These are phyloP conservation scores for Neolamprologus sp. DNA, from an alignment of 2,113 vertebrate genomes.

Conservation along the genomic window DNA sequence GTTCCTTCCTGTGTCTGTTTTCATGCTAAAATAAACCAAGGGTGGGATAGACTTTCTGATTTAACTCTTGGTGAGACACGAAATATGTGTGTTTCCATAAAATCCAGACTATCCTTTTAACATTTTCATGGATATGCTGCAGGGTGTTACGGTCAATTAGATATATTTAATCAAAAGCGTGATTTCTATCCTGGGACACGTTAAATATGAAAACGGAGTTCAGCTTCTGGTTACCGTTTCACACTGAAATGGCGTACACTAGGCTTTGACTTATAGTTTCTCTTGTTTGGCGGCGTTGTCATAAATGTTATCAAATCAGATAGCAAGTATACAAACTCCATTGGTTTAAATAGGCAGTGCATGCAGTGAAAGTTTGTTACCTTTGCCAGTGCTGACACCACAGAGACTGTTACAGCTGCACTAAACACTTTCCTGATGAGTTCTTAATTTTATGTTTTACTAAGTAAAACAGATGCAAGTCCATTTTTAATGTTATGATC, in stretches of 20 bases:
- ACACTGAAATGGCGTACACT: not conserved
- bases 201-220: not conserved
- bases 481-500: not conserved
- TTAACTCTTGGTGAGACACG: not conserved
- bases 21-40: not conserved
- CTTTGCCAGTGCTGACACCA: not conserved
- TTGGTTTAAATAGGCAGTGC: not conserved
- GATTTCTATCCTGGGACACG: not conserved
- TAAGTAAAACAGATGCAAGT: not conserved
- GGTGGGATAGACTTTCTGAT: not conserved
- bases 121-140: not conserved
- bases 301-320: not conserved
- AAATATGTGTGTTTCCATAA: not conserved
- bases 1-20: not conserved
- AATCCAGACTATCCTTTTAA: not conserved
- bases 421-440: not conserved
- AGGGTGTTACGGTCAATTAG: not conserved
- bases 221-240: not conserved
- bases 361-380: not conserved
- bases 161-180: not conserved
- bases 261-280: not conserved
- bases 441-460: not conserved
- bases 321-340: not conserved
- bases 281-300: not conserved
- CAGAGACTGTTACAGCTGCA: not conserved